Conservation (phyloP, 2,888 invertebrate genomes). For the Cheilosia soror region DNA sequence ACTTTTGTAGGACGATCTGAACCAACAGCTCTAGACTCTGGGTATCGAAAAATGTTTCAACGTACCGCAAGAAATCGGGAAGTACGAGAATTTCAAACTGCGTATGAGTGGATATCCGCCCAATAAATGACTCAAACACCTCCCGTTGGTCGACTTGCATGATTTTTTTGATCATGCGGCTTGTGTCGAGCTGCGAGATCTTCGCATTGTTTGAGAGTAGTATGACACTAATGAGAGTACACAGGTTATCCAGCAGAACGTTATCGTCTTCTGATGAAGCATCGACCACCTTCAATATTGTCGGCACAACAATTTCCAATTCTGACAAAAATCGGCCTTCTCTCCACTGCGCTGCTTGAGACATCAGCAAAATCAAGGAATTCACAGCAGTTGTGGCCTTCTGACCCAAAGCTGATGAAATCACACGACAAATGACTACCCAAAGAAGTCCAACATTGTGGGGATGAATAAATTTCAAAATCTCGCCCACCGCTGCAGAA, state of each 20-base stretch:
- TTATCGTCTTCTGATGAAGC: conserved; percentile 15
- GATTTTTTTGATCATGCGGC: conserved; percentile 87
- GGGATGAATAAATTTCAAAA: conserved; percentile 86
- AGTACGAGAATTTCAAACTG: conserved; percentile 90
- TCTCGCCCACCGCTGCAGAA: conserved; percentile 87
- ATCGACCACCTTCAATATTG: conserved; percentile 83
- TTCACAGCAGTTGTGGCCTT: conserved; percentile 77
- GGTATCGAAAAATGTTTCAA: conserved; percentile 85
- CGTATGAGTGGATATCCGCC: conserved; percentile 87
- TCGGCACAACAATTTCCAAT: conserved; percentile 86
- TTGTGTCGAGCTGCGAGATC: conserved; percentile 89
- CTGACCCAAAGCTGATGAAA: background rate
- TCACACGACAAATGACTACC: conserved; percentile 84
- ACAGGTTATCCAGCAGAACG: conserved; percentile 78
- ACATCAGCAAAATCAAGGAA: conserved; percentile 86
- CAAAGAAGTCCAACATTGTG: conserved; percentile 89
- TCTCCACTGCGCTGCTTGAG: conserved; percentile 87
- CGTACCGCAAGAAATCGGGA: conserved; percentile 87
- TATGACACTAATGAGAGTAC: conserved; percentile 86
- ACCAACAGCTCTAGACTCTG: conserved; percentile 87
- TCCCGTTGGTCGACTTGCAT: conserved; percentile 85
- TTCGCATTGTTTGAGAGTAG: conserved; percentile 87
- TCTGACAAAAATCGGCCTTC: conserved; percentile 87
- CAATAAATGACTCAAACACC: conserved; percentile 87
- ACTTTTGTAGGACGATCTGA: conserved; percentile 88